Evolutionary conservation across 2,888 invertebrate genomes (phyloP), one percentile per base, ranked within the genome.

Genomic region (Mactromeris polynyma): DNA sequence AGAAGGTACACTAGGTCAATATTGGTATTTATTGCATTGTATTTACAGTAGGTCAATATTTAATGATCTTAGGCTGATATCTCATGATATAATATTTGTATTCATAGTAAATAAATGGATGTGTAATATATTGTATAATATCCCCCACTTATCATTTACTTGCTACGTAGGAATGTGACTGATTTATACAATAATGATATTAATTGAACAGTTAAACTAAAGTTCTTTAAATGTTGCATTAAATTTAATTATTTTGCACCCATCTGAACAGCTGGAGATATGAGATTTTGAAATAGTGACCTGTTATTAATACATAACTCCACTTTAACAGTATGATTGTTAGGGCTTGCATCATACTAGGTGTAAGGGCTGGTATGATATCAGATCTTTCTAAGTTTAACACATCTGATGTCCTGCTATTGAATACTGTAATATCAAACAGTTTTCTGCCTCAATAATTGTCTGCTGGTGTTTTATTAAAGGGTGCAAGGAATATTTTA

Each of bases 21-120:
- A 46, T 46, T 46, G 46, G 46, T 46, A 46, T 11, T 46, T 26
- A 26, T 64, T 64, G 26, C 26, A 64, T 64, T 64, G 26, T 26
- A 64, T n/a, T 4, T 26, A 51, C 58, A 64, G 58, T 64, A 64
- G 58, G 58, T 64, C 58, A 64, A 64, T 64, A 64, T 64, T 64
- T 64, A 26, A 64, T 64, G 26, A 26, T 64, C 26, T 64, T n/a
- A 26, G n/a, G n/a, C 26, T 2, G 58, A 9, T 64, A 6, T 64
- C 11, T 26, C 26, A 64, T 64, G n/a, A 64, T 64, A 11, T 64
- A 64, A 64, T 26, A 26, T 64, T 26, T 64, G 58, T 26, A 64
- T 64, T 64, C 26, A 26, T 64, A 9, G 58, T 64, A 26, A 64
- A 64, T 64, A 26, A n/a, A 26, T 2, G 58, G 58, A n/a, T 11